These are phyloP conservation scores for Pteropus rufus DNA, from an alignment of 2,797 vertebrate species.

Conservation along the genomic window DNA sequence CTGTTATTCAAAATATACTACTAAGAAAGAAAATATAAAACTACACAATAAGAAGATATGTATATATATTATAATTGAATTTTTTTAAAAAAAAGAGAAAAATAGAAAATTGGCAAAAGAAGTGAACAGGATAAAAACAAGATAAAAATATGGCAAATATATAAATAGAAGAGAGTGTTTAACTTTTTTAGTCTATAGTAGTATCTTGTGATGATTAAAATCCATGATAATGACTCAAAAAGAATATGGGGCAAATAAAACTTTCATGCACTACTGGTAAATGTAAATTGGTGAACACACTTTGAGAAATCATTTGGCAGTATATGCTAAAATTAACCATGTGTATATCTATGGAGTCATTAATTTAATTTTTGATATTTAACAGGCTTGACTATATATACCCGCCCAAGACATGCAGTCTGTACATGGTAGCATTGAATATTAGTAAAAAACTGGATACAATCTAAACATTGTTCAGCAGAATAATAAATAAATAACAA, in stretches of 20 bases:
- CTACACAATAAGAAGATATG: background rate
- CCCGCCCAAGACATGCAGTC: background rate
- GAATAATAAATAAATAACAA: background rate
- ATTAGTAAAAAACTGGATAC: background rate
- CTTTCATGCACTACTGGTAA: background rate
- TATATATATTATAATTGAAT: background rate
- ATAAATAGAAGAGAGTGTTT: background rate
- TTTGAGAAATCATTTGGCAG: background rate
- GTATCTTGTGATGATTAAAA: too few species aligned
- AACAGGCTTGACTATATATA: background rate
- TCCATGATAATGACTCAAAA: background rate
- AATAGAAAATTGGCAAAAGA: background rate
- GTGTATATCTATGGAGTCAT: background rate
- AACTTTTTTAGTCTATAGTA: background rate
- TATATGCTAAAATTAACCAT: background rate
- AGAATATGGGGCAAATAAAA: background rate
- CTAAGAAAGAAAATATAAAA: background rate
- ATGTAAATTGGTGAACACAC: background rate
- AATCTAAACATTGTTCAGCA: background rate
- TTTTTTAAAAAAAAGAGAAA: background rate
- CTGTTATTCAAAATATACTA: background rate
- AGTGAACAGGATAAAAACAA: background rate
- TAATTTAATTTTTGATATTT: background rate
- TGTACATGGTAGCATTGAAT: background rate
- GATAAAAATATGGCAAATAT: background rate